phyloP scores from a whole-genome alignment of 2,113 vertebrate genomes.

The Oreochromis aureus region DNA sequence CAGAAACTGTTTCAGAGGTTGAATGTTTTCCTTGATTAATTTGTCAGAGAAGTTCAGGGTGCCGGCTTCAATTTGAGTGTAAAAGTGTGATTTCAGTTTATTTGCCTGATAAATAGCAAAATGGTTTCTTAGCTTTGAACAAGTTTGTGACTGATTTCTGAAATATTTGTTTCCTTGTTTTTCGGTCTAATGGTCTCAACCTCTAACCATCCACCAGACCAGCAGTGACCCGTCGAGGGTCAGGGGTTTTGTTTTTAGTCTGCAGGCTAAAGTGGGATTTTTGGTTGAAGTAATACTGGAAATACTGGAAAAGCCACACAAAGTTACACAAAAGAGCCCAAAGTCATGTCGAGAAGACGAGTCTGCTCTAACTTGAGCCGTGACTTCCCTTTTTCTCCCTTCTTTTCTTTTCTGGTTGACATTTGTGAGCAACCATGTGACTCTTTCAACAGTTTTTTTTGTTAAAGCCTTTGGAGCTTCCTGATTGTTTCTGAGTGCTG shows the following conservation, averaged over 20 bases:
- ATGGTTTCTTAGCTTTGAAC: not conserved
- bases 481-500: constrained; percentile 8
- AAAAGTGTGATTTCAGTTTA: not conserved
- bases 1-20: not conserved
- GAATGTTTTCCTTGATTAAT: not conserved
- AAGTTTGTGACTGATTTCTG: not conserved
- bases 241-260: not conserved
- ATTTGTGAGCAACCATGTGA: constrained; percentile 19
- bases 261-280: not conserved
- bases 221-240: not conserved
- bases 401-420: constrained; percentile 4
- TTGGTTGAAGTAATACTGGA: not conserved
- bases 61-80: not conserved
- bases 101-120: not conserved
- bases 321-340: not conserved
- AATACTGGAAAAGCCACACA: not conserved
- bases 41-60: not conserved
- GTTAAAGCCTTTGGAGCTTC: constrained; percentile 1
- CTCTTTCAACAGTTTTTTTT: not conserved
- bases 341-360: not conserved
- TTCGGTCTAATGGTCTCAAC: not conserved
- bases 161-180: not conserved
- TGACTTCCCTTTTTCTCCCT: not conserved
- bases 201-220: not conserved
- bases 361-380: not conserved